Percentiles rank a stretch among this genome's conserved stretches.
These are phyloP conservation scores for Cheilosia vulpina DNA, from an alignment of 2,888 invertebrate species.

Conservation along the genomic window DNA sequence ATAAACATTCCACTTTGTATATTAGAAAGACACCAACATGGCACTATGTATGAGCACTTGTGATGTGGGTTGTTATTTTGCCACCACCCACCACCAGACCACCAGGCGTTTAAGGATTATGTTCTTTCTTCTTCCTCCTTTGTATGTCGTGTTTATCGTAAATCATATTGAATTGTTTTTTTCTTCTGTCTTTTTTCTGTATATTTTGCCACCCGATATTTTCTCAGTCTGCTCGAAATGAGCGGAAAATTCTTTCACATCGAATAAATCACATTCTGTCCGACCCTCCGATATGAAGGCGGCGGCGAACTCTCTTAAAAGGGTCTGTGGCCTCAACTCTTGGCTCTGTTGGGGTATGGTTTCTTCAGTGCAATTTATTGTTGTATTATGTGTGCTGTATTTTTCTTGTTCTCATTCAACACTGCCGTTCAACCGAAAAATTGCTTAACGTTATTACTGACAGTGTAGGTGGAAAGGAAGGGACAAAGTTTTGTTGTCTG, in stretches of 20 bases:
- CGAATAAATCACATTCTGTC: slow-evolving; percentile 71
- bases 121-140: slow-evolving; percentile 3
- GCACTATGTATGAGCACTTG: slow-evolving; percentile 46
- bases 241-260: slow-evolving; percentile 70
- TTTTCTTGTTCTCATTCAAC: slow-evolving; percentile 19
- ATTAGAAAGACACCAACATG: slow-evolving; percentile 39
- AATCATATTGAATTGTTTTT: slow-evolving; percentile 69
- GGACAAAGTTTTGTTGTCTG: too few species aligned
- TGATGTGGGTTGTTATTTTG: slow-evolving; percentile 29
- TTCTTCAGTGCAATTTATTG: slow-evolving; percentile 59
- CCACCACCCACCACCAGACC: slow-evolving; percentile 1
- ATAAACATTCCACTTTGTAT: slow-evolving; percentile 27
- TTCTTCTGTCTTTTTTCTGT: not conserved
- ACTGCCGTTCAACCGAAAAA: slow-evolving; percentile 34
- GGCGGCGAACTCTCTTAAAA: slow-evolving; percentile 45
- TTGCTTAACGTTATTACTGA: slow-evolving; percentile 31
- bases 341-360: slow-evolving; percentile 13
- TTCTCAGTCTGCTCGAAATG: slow-evolving; percentile 53
- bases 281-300: slow-evolving; percentile 14
- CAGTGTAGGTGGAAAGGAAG: slow-evolving; percentile 9
- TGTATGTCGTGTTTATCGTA: slow-evolving; percentile 45
- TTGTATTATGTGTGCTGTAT: slow-evolving; percentile 30
- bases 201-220: slow-evolving; percentile 47
- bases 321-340: slow-evolving; percentile 48
- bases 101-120: slow-evolving; percentile 16